A percentile compares a stretch with the other conserved stretches of the same genome.
phyloP scores from a whole-genome alignment of 30 jellyfish, hydroid and myxozoan genomes.

The Pseudorhiza aurosa region DNA sequence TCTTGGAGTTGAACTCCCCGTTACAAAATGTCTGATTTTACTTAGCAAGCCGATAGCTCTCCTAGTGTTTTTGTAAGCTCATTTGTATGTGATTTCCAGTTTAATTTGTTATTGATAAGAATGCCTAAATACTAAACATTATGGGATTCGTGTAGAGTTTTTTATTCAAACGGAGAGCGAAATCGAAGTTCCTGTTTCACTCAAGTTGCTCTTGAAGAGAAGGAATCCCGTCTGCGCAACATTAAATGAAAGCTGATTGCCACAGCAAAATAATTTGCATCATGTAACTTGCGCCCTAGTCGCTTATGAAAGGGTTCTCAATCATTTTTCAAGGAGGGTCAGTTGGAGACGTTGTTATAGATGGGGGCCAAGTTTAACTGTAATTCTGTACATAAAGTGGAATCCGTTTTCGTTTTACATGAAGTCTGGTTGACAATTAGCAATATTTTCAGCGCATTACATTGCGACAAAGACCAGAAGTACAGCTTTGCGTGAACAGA shows the following conservation, averaged over 20 bases:
- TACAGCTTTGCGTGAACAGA: too few species aligned
- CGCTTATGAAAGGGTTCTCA: too few species aligned
- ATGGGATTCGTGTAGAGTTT: constrained; percentile 7
- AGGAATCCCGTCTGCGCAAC: constrained; percentile 10
- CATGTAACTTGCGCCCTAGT: too few species aligned
- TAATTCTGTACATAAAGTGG: too few species aligned
- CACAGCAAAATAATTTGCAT: too few species aligned
- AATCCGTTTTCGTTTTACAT: too few species aligned
- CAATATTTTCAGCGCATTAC: too few species aligned
- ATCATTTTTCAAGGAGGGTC: too few species aligned
- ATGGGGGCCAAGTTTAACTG: too few species aligned
- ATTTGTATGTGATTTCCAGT: not conserved
- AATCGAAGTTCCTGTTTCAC: constrained; percentile 1
- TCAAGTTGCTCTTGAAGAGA: constrained; percentile 9
- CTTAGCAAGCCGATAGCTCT: not conserved
- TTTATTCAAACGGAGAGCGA: not conserved
- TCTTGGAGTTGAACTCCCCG: not conserved
- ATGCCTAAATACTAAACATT: not conserved
- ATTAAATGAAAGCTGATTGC: not conserved
- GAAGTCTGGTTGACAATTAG: too few species aligned
- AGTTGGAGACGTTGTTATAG: too few species aligned
- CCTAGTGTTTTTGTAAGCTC: not conserved
- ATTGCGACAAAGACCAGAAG: too few species aligned
- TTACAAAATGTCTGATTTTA: not conserved
- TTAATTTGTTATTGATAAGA: not conserved